A percentile compares a stretch with the other conserved stretches of the same genome.
Evolutionary conservation across 2,888 invertebrate species (phyloP).

Genomic region (Eristalis arbustorum): DNA sequence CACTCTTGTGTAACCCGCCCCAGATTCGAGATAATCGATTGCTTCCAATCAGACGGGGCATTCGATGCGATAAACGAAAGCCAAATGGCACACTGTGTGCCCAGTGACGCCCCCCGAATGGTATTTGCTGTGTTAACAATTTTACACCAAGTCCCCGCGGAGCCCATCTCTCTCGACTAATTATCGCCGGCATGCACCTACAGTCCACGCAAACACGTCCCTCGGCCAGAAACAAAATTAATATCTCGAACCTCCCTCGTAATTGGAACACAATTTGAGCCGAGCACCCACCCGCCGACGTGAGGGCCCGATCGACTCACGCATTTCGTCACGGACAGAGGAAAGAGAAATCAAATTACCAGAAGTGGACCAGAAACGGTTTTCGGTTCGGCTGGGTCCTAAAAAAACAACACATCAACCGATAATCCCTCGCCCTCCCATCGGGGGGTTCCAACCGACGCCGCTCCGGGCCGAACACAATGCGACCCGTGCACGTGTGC

Average conservation of each 20-base stretch:
- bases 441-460: constrained; percentile 50
- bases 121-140: constrained; percentile 27
- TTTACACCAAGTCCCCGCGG: constrained; percentile 20
- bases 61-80: neutral
- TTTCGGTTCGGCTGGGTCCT: neutral
- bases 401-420: constrained; percentile 53
- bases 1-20: neutral
- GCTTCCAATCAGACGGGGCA: neutral
- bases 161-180: constrained; percentile 2
- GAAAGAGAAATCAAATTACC: constrained; percentile 58
- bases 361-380: constrained; percentile 35
- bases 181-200: neutral
- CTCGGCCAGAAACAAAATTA: constrained; percentile 41
- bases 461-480: neutral
- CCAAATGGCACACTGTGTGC: neutral
- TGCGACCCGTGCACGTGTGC: constrained; percentile 65
- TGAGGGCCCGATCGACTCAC: constrained; percentile 29
- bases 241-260: constrained; percentile 37
- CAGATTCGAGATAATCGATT: neutral
- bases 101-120: neutral
- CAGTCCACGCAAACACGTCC: neutral
- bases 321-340: constrained; percentile 61
- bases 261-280: constrained; percentile 58
- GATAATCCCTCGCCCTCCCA: constrained; percentile 47
- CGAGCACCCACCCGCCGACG: neutral